Base-by-base conservation (phyloP, 1,140 invertebrate genomes). In the Semibalanus balanoides region DNA sequence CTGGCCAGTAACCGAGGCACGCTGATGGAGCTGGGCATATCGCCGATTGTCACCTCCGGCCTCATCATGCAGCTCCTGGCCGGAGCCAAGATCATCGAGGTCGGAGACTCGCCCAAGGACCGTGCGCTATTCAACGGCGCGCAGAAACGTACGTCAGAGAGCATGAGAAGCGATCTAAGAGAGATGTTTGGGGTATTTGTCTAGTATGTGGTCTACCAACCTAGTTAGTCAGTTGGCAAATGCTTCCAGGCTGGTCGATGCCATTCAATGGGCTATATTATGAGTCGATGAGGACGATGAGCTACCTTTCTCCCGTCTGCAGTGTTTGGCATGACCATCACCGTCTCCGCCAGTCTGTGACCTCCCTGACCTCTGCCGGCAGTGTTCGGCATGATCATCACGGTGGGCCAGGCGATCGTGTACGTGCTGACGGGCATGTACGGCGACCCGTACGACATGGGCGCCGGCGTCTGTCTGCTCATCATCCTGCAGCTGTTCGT, bases 341-440 rank as follows among this genome's bases (percentile, higher is more conserved):
- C 35, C 35, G 35, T 40, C 35, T 40, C 35, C 35, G 35, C 35
- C 35, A 17, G 5, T n/a, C n/a, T n/a, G n/a, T n/a, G n/a, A 7
- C 35, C 35, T 17, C 35, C 35, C 35, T 40, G 35, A 5, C 35
- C 35, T 5, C 35, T 40, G 35, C 11, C 51, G 9, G 51, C 70
- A 72, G 70, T 99, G 75, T 99, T 99, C 86, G 98, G 97, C 81
- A 99, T 99, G 96, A 94, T 99, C n/a, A 99, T 99, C 78, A 99
- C 98, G 27, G 92, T 99, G 80, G 97, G 97, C 80, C 98, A 99
- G 87, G 95, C 98, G n/a, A 99, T 99, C 82, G 97, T 99, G 0
- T 99, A 99, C 84, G 98, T 99, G n/a, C 97, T 99, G 94, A 99
- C 97, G 78, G 98, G 96, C 80, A 98, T 99, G 95, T 99, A 99